Base-by-base conservation (phyloP, 2,113 vertebrate species). In the Hiodon tergisus region DNA sequence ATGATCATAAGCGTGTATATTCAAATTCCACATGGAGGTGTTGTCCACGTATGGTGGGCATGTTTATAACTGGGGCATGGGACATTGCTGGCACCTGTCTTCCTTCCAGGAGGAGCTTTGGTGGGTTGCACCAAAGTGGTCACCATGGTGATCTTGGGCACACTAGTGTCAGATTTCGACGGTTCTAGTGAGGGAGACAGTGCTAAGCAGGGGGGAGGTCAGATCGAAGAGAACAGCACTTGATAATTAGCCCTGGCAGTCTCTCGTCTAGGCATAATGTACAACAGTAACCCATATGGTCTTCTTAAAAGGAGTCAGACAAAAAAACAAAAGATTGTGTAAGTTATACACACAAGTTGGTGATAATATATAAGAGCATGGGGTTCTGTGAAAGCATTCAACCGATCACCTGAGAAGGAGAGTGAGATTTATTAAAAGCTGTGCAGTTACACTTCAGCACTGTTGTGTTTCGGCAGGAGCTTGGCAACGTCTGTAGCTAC, bases 1-100 rank as follows among this genome's bases (percentile, higher is more conserved):
- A 66, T 47, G 63, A 71, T 73, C 81, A 79, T 82, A 88, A 85
- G 85, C 86, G 73, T 76, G 61, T 87, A 85, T 89, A 88, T 88
- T 86, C 76, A 83, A 72, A 69, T 82, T 86, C 82, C 83, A 83
- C 86, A 84, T 87, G 85, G 52, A 66, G 3, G 80, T 83, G 81
- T 76, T 83, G 80, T 83, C 84, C 84, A 81, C 80, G 65, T 48
- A 53, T 4, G 59, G 71, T 9, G 76, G 71, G 76, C 4, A 65
- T 81, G 81, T 69, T 81, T 59, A 67, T 72, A 76, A 83, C 77
- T 31, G 76, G 78, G 82, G 85, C 85, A 83, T 78, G 80, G 86
- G 82, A 79, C 81, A 70, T 77, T 55, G 72, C 81, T 80, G 67
- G 59, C 80, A 69, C 80, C 3, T 80, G 76, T 70, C 79, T 84